Evolutionary conservation across 2,113 vertebrate species (phyloP).

Genomic region (Phycodurus eques): DNA sequence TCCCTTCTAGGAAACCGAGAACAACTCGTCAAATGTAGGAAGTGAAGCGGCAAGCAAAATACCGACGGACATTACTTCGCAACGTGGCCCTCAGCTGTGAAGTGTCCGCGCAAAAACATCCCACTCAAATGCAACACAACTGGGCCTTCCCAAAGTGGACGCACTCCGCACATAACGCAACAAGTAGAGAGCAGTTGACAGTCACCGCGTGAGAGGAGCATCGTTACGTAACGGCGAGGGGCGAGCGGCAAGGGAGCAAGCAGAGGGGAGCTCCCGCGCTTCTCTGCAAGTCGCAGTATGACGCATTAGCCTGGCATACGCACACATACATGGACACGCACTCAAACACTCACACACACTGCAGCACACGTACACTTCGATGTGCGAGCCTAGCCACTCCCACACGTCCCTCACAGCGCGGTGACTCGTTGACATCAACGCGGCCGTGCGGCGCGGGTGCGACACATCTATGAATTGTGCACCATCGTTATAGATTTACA

Average conservation of each 20-base stretch:
- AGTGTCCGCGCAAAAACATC: slow-evolving; percentile 37
- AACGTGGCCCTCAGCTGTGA: slow-evolving; percentile 14
- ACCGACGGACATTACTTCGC: slow-evolving; percentile 21
- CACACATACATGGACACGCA: too few relatives aligned
- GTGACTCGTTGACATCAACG: not conserved
- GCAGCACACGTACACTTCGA: slow-evolving; percentile 42
- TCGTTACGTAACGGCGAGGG: slow-evolving; percentile 54
- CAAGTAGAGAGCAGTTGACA: slow-evolving; percentile 8
- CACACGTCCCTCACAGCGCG: slow-evolving; percentile 36
- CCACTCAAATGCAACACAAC: slow-evolving; percentile 12
- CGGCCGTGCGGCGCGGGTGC: slow-evolving; percentile 8
- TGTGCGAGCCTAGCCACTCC: slow-evolving; percentile 39
- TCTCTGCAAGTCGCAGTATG: slow-evolving; percentile 60
- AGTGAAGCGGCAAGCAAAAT: slow-evolving; percentile 26
- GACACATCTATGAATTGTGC: slow-evolving; percentile 13
- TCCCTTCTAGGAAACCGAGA: too few relatives aligned
- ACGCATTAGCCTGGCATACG: slow-evolving; percentile 51
- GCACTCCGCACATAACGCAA: slow-evolving; percentile 16
- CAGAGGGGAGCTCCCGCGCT: slow-evolving; percentile 61
- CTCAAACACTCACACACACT: slow-evolving; percentile 27
- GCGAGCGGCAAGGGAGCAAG: slow-evolving; percentile 60
- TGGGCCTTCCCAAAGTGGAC: not conserved
- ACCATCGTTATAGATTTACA: slow-evolving; percentile 1
- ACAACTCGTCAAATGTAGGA: slow-evolving; percentile 1
- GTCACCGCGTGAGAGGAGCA: slow-evolving; percentile 47